phyloP scores from a whole-genome alignment of 2,888 invertebrate genomes.

The Acanthosepion esculentum region DNA sequence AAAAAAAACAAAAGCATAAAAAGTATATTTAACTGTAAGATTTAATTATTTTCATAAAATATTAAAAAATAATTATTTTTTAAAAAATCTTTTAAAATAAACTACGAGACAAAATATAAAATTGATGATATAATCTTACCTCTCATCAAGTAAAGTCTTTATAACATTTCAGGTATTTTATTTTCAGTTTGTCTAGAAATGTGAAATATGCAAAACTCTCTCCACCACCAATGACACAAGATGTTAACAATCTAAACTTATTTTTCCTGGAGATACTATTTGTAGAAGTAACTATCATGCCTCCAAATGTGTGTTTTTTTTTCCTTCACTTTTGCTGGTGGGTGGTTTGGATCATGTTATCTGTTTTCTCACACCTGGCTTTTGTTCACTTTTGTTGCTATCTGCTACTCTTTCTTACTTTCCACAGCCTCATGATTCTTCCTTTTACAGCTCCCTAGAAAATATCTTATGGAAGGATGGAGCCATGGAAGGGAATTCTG shows the following conservation, averaged over 20 bases:
- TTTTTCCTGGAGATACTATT: not conserved
- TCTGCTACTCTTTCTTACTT: not conserved
- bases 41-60: too few relatives aligned
- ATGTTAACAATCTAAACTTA: not conserved
- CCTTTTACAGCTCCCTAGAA: not conserved
- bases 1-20: too few relatives aligned
- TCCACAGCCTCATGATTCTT: not conserved
- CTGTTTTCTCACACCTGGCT: not conserved
- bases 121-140: too few relatives aligned
- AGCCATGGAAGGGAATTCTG: not conserved
- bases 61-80: too few relatives aligned
- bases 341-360: not conserved
- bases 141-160: too few relatives aligned
- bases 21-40: too few relatives aligned
- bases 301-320: not conserved
- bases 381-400: not conserved
- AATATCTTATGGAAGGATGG: not conserved
- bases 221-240: too few relatives aligned
- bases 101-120: too few relatives aligned
- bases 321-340: not conserved
- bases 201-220: too few relatives aligned
- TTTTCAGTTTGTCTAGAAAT: too few relatives aligned
- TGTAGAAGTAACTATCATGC: not conserved
- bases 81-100: too few relatives aligned
- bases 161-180: too few relatives aligned